Evolutionary conservation across 2,888 invertebrate genomes (phyloP).

Genomic region (Leptogaster cylindrica): DNA sequence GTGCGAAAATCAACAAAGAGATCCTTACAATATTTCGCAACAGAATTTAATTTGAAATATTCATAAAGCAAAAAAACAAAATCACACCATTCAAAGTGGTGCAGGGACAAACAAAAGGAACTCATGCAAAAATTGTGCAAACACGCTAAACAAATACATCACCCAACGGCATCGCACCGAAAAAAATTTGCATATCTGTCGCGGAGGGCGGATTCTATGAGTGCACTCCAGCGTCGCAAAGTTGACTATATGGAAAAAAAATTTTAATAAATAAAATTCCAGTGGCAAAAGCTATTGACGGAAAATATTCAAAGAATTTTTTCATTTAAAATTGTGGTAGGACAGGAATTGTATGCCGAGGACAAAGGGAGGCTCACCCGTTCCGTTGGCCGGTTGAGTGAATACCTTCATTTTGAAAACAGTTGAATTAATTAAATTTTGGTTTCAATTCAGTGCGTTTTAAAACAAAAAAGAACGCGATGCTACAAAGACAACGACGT

Average conservation of each 20-base stretch:
- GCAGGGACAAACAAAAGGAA: neutral
- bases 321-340: slow-evolving; percentile 38
- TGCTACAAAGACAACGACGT: slow-evolving; percentile 2
- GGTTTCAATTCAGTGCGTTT: slow-evolving; percentile 4
- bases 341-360: slow-evolving; percentile 7
- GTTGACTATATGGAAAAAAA: slow-evolving; percentile 8
- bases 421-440: slow-evolving; percentile 32
- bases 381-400: neutral
- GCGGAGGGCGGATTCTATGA: slow-evolving; percentile 21
- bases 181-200: slow-evolving; percentile 28
- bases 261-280: slow-evolving; percentile 41
- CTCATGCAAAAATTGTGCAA: slow-evolving; percentile 9
- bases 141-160: neutral
- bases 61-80: neutral
- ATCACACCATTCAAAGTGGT: neutral
- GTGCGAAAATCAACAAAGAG: too few species aligned
- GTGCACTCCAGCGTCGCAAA: slow-evolving; percentile 11
- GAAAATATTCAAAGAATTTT: slow-evolving; percentile 39
- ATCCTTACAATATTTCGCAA: too few species aligned
- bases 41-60: slow-evolving; percentile 16
- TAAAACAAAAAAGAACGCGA: slow-evolving; percentile 5
- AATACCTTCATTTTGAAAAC: slow-evolving; percentile 21
- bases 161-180: neutral
- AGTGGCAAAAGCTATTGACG: slow-evolving; percentile 33
- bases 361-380: neutral